Evolutionary conservation across 23 tunicate genomes (phyloP), one percentile per base, ranked within the genome.

Genomic region (Botrylloides violaceus): DNA sequence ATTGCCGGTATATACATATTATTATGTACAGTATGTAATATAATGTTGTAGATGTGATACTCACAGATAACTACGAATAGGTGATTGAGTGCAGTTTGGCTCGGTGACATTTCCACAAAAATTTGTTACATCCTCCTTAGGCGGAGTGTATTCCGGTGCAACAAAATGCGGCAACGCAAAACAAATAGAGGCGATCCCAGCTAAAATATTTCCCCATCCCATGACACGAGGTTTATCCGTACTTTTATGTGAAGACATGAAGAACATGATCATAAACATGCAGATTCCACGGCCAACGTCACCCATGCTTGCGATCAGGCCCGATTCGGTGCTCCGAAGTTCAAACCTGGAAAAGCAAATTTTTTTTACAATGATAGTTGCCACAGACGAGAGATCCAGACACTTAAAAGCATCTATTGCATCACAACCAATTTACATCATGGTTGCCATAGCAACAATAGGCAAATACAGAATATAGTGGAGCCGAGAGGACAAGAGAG

Each of bases 141-240:
- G 4, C 34, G 60, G 58, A 18, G 76, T 65, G 59, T 88, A 82
- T 19, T 19, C 37, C 2, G 95, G 95, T 4, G 95, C 86, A 33
- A 80, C 15, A 59, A 75, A 86, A 71, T 86, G 95, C 3, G 95
- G 95, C n/a, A 80, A 49, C 33, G 85, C 56, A 64, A 80, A 86
- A 4, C 80, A 33, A 50, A 86, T 25, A 21, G 81, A 80, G 3
- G 81, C 95, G 5, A 76, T 2, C 4, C 95, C 95, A 56, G 76
- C 60, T 2, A 86, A 2, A 70, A 86, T 66, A n/a, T 75, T 66
- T 7, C 95, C 95, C 95, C 95, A 86, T 12, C 95, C 95, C 22
- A 86, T 80, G 82, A 84, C 76, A 7, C 26, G 37, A 1, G 95
- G 95, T 63, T 86, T 86, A 64, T 80, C 80, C 26, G 79, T 81